Evolutionary conservation across 1,140 invertebrate species (phyloP), one percentile per base, ranked within the genome.

Genomic region (Carposina sasakii): DNA sequence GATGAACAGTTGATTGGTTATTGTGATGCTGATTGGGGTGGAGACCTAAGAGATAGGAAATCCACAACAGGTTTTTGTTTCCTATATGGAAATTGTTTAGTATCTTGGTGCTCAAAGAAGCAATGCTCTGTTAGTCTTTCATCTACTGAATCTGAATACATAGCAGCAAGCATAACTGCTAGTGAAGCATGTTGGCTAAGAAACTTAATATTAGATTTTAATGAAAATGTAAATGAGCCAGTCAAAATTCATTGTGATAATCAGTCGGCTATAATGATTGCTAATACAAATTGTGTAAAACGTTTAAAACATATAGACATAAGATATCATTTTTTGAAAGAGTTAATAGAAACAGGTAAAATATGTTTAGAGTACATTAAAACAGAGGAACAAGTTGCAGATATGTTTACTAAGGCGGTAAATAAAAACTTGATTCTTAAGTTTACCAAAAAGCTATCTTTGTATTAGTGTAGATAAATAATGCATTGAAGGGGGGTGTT

Each of bases 61-160:
- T 76, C 65, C 0, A 67, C 60, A 24, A 63, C 64, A 16, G 73
- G 69, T 12, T 76, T 45, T 56, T 6, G 54, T 10, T 69, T 77
- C 36, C 4, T 54, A 6, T 46, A 42, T 21, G 54, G 47, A n/a
- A n/a, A n/a, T 20, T 53, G 46, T 40, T n/a, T 56, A 20, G 52
- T 71, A 6, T 60, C 58, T 12, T 74, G 76, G 74, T 54, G 47
- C 12, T 71, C 52, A 6, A 70, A 63, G 37, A 76, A 71, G 23
- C 72, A 77, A 46, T 52, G 40, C 5, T 57, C 53, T 21, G 64
- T 75, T 4, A 53, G 76, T 16, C 40, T 70, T 0, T 77, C 65
- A 5, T 66, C 65, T 1, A 65, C 63, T 6, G 71, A 82, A 50
- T 48, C 73, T 0, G 73, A 81, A 37, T 79, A 73, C 57, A 59